Percentiles rank a stretch among this genome's conserved stretches.
These are phyloP conservation scores for Wiebesia pumilae DNA, from an alignment of 1,140 invertebrate genomes.

Conservation along the genomic window DNA sequence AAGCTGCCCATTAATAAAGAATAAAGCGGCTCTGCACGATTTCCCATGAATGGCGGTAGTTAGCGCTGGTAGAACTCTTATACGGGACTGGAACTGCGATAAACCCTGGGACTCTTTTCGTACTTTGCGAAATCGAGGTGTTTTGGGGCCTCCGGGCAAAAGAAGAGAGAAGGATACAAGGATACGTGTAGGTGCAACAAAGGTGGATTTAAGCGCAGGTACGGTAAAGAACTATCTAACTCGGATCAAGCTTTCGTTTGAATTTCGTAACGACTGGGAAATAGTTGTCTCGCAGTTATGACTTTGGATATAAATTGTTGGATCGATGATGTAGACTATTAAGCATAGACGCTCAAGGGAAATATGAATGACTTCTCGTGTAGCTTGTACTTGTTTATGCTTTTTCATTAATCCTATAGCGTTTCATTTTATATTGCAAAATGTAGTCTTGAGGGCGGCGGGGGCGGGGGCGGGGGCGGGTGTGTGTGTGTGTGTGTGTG, in stretches of 20 bases:
- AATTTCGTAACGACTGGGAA: slow-evolving; percentile 38
- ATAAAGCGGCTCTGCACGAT: not conserved
- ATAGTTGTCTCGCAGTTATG: slow-evolving; percentile 31
- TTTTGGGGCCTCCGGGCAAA: not conserved
- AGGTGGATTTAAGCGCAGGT: not conserved
- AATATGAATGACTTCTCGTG: slow-evolving; percentile 16
- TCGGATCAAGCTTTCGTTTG: slow-evolving; percentile 7
- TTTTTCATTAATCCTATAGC: not conserved
- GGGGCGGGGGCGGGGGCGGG: too few relatives aligned
- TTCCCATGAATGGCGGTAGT: not conserved
- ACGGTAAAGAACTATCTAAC: slow-evolving; percentile 11
- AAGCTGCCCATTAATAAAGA: not conserved
- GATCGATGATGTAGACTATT: not conserved
- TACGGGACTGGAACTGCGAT: not conserved
- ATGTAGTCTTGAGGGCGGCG: too few relatives aligned
- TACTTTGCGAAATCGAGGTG: not conserved
- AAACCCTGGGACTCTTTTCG: not conserved
- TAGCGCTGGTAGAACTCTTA: not conserved
- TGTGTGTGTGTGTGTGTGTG: too few relatives aligned
- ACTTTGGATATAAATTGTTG: not conserved
- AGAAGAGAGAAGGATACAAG: not conserved
- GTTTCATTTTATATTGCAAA: not conserved
- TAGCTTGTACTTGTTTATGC: not conserved
- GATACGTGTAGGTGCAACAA: not conserved
- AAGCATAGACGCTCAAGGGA: not conserved